Evolutionary conservation across 2,888 invertebrate species (phyloP), one percentile per base, ranked within the genome.

Genomic region (Sicus ferrugineus): DNA sequence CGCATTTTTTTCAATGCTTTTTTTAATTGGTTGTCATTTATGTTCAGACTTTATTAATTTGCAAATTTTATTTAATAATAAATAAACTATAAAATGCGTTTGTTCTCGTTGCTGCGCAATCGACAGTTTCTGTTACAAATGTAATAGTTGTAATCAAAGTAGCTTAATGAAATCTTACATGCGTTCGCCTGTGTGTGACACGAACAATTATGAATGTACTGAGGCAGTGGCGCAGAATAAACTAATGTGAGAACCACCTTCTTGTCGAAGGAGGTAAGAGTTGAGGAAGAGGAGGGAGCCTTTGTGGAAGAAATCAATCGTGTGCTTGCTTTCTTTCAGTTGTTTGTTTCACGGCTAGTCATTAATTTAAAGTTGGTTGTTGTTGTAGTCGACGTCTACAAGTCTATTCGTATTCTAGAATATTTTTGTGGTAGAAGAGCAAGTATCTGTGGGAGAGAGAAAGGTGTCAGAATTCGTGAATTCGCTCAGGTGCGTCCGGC

Each of bases 351-450:
- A 26, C 3, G 2, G 28, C 50, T 61, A 34, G 50, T 61, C 23
- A 68, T 59, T 67, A 42, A 67, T 59, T 50, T 58, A 30, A 58
- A 31, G 30, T 23, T 68, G 52, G 38, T 65, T 54, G 26, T 61
- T 48, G 63, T 62, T 19, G 42, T 63, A 50, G 14, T 59, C 50
- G 38, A 26, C 64, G 19, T 56, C 7, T 66, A 58, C 67, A 72
- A 71, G 73, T 73, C 80, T 83, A 86, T 76, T 91, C 92, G 79
- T 96, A 97, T 83, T 95, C 95, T 86, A 97, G 86, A 74, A 96
- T 92, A 86, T 95, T 95, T 87, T 97, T 97, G 88, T 97, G 97
- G 87, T 98, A 98, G 88, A 97, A 98, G 73, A 98, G 89, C 72
- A 97, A 89, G 86, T 97, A 97, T 78, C 95, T 95, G 89, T 74